Conservation (phyloP, 2,113 vertebrate genomes). For the Equus przewalskii region DNA sequence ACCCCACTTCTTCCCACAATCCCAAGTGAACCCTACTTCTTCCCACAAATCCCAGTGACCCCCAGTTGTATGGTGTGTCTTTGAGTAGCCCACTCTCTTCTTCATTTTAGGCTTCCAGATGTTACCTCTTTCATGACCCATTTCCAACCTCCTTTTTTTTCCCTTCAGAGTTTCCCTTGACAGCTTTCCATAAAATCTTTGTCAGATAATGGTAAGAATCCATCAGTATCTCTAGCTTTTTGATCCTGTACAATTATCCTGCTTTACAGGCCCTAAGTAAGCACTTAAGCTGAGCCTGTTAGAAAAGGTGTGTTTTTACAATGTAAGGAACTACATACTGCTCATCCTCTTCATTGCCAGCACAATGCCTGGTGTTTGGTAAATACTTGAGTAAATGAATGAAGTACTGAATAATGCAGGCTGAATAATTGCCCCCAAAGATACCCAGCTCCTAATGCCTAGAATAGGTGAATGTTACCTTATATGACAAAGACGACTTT, state of each 20-base stretch:
- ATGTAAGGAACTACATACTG: neutral
- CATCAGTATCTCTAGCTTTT: neutral
- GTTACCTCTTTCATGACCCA: neutral
- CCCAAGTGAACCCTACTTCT: neutral
- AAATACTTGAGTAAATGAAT: neutral
- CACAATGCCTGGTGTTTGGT: neutral
- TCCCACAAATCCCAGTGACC: neutral
- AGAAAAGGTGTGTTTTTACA: neutral
- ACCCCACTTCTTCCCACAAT: neutral
- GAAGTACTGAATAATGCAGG: neutral
- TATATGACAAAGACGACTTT: neutral
- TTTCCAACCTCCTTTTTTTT: neutral
- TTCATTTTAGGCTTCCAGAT: neutral
- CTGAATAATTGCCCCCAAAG: neutral
- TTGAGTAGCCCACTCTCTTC: neutral
- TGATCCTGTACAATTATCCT: neutral
- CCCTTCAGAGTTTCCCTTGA: neutral
- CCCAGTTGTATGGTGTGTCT: neutral
- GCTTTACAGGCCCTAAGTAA: neutral
- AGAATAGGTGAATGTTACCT: neutral
- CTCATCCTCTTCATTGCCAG: neutral
- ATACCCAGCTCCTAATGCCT: neutral
- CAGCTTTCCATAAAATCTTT: neutral
- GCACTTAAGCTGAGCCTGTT: neutral
- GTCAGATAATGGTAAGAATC: neutral